These are phyloP conservation scores for Parotocinclus haroldoi DNA, from an alignment of 2,797 vertebrate genomes.

Conservation along the genomic window DNA sequence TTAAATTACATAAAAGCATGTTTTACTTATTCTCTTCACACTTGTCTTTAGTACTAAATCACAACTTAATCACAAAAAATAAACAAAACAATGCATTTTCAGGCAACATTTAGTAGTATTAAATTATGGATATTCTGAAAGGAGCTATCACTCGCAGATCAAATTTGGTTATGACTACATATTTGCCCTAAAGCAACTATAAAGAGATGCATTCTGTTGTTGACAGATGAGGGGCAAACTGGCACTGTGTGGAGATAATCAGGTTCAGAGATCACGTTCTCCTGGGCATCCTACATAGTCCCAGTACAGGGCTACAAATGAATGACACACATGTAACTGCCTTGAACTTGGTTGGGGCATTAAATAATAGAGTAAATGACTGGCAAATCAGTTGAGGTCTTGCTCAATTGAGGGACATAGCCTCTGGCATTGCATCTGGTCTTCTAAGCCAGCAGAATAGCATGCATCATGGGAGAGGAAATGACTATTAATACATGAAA, in stretches of 20 bases:
- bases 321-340: conserved; percentile 51
- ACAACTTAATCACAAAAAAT: neutral
- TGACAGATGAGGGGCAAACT: conserved; percentile 33
- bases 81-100: neutral
- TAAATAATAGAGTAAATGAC: conserved; percentile 54
- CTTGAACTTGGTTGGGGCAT: conserved; percentile 51
- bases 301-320: conserved; percentile 41
- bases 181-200: conserved; percentile 29
- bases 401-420: conserved; percentile 44
- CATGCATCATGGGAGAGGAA: conserved; percentile 28
- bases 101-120: neutral
- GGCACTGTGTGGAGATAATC: conserved; percentile 30
- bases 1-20: neutral
- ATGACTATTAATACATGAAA: conserved; percentile 29
- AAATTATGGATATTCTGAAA: neutral
- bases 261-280: conserved; percentile 36
- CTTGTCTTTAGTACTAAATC: too few relatives aligned
- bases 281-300: conserved; percentile 41
- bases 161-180: conserved; percentile 12
- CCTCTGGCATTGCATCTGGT: conserved; percentile 53
- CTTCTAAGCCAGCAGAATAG: conserved; percentile 45
- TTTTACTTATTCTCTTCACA: neutral
- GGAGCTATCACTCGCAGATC: conserved; percentile 8
- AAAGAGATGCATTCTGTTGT: conserved; percentile 37
- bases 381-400: conserved; percentile 49